Conservation (phyloP, 2,888 invertebrate genomes). For the Drosophila fungiperda region DNA sequence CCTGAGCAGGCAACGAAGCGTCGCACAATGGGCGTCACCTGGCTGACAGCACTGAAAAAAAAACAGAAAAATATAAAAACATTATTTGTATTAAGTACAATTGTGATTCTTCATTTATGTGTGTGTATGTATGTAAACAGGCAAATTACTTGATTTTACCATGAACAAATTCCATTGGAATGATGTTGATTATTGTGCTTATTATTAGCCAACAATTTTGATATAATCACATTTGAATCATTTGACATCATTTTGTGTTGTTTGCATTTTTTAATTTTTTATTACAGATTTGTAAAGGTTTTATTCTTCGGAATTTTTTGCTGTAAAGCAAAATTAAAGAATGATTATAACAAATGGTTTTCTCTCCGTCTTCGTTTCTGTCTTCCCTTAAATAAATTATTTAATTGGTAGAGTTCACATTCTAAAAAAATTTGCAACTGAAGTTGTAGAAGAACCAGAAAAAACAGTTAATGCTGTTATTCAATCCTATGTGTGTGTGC, state of each 20-base stretch:
- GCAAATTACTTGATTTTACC: conserved; percentile 23
- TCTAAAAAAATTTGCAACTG: neutral
- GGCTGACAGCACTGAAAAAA: conserved; percentile 22
- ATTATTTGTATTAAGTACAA: conserved; percentile 27
- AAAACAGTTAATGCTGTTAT: neutral
- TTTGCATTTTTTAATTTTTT: neutral
- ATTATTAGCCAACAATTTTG: conserved; percentile 10
- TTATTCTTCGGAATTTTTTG: neutral
- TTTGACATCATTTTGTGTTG: neutral
- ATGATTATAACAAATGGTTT: neutral
- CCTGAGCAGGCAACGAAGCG: conserved; percentile 62
- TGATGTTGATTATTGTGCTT: conserved; percentile 30
- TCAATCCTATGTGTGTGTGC: neutral
- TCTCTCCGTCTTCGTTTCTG: neutral
- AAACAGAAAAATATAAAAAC: neutral
- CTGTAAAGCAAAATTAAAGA: neutral
- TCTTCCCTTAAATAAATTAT: neutral
- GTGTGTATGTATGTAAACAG: neutral
- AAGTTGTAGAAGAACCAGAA: neutral
- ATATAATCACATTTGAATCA: conserved; percentile 9
- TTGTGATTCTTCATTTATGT: conserved; percentile 18
- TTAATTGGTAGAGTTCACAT: neutral
- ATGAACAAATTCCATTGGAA: conserved; percentile 30
- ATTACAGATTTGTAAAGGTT: neutral
- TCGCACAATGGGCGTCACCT: conserved; percentile 64